Evolutionary conservation across 2,113 vertebrate species (phyloP).

Genomic region (Bubo bubo): DNA sequence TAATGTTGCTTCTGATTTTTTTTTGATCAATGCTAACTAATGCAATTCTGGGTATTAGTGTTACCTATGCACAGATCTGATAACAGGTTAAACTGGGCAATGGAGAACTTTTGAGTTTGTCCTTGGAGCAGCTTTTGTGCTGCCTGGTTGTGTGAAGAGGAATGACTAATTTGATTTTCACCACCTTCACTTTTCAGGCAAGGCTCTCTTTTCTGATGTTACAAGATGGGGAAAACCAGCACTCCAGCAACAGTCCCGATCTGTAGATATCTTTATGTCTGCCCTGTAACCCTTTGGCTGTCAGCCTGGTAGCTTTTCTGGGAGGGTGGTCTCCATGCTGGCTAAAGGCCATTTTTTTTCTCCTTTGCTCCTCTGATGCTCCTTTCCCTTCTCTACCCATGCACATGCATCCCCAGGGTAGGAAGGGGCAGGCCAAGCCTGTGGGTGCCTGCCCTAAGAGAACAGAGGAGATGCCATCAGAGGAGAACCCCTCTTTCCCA

Average conservation of each 20-base stretch:
- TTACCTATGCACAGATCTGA: background rate
- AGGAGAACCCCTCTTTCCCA: background rate
- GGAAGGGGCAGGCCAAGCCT: background rate
- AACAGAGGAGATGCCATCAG: background rate
- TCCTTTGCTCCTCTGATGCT: background rate
- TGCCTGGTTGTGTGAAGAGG: background rate
- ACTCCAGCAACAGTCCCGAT: background rate
- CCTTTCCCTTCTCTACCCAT: background rate
- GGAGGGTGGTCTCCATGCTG: background rate
- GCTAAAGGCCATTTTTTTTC: background rate
- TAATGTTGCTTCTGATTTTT: background rate
- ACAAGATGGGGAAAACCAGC: background rate
- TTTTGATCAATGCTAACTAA: background rate
- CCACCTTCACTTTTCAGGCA: background rate
- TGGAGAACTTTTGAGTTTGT: background rate
- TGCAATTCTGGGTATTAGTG: background rate
- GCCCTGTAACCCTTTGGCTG: background rate
- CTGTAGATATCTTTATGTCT: background rate
- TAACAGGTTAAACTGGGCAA: background rate
- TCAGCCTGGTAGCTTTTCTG: background rate
- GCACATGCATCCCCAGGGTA: background rate
- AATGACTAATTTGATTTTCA: background rate
- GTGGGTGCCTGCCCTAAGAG: background rate
- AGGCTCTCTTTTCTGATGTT: background rate
- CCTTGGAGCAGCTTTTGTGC: background rate